Percentiles rank a stretch among this genome's conserved stretches.
Evolutionary conservation across 2,888 invertebrate genomes (phyloP).

Genomic region (Nomada ferruginata): DNA sequence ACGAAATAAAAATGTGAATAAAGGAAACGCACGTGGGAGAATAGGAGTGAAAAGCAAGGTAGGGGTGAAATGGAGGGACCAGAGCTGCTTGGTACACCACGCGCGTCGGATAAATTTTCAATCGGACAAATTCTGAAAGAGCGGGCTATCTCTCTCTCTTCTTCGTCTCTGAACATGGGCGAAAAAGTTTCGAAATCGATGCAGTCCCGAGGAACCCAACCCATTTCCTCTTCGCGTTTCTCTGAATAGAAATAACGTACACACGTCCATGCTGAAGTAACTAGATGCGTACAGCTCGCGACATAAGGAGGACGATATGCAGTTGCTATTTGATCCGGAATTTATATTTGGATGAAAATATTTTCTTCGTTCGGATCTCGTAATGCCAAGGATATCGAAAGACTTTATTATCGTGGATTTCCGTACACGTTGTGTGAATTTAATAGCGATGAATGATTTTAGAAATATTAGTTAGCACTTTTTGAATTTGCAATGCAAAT

Average conservation of each 20-base stretch:
- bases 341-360: neutral
- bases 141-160: slow-evolving; percentile 28
- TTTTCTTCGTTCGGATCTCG: too few relatives aligned
- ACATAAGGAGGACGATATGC: slow-evolving; percentile 18
- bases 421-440: too few relatives aligned
- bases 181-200: slow-evolving; percentile 81
- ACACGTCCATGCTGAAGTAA: slow-evolving; percentile 58
- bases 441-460: too few relatives aligned
- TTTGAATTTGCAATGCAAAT: too few relatives aligned
- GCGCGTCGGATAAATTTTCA: slow-evolving; percentile 82
- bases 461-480: too few relatives aligned
- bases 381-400: too few relatives aligned
- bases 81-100: slow-evolving; percentile 73
- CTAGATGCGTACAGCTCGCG: slow-evolving; percentile 58
- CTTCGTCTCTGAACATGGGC: slow-evolving; percentile 47
- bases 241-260: slow-evolving; percentile 70
- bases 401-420: too few relatives aligned
- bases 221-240: slow-evolving; percentile 44
- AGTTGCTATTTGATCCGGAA: neutral
- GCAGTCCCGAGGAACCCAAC: slow-evolving; percentile 63
- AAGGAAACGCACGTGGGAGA: slow-evolving; percentile 31
- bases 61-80: slow-evolving; percentile 24
- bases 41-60: slow-evolving; percentile 11
- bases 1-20: slow-evolving; percentile 35
- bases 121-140: slow-evolving; percentile 81